Evolutionary conservation across 2,888 invertebrate species (phyloP), one percentile per base, ranked within the genome.

Genomic region (Mechanitis mazaeus): DNA sequence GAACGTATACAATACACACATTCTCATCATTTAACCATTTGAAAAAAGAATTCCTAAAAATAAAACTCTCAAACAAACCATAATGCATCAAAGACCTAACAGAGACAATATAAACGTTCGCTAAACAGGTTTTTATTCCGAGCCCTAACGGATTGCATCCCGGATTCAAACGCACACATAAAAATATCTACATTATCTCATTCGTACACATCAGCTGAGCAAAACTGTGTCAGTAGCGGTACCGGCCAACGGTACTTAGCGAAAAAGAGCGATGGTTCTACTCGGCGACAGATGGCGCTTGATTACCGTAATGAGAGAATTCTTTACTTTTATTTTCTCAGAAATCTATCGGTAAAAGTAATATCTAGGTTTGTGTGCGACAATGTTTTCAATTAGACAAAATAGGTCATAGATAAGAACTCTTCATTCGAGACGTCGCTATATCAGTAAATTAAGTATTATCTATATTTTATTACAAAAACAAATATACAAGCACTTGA

Each of bases 221-320:
- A 69, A 68, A 89, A 83, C 75, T 90, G 83, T 87, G 88, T 89
- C 88, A 90, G 76, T 80, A 80, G 81, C 81, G 79, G 84, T 83
- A 50, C 50, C 72, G 71, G 69, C 68, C 74, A 85, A 84, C 85
- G 84, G 84, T 83, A 82, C 75, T 67, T 63, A 61, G 69, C 72
- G 72, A 75, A 79, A 78, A 71, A 71, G 75, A 65, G 38, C 64
- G 69, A 69, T 70, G 68, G 69, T 71, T 77, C 89, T 83, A 85
- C 79, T 87, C 80, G 72, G 62, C 72, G 66, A 72, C 63, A 87
- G 88, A 80, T 87, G 88, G 83, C 87, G 81, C 69, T 83, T 69
- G 55, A 38, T 45, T 54, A 64, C 60, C 58, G 60, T 63, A 65
- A 59, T 65, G 60, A 20, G 55, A 65, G 58, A 60, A 54, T 47